Conservation (phyloP, 2,797 vertebrate species). For the Furcifer pardalis region DNA sequence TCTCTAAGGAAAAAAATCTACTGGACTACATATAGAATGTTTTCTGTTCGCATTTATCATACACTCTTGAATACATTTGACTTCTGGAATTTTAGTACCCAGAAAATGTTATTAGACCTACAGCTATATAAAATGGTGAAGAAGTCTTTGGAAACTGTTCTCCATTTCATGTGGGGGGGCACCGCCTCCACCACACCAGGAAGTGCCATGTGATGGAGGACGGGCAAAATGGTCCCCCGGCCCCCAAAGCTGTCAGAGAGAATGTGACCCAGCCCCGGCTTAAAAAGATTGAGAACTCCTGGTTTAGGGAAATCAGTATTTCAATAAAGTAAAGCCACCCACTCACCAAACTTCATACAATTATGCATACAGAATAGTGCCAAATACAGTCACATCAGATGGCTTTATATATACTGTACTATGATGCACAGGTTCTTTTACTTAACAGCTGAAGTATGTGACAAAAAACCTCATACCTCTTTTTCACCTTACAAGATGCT, state of each 20-base stretch:
- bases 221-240: no score
- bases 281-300: no score
- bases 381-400: neutral
- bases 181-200: no score
- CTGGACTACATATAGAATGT: no score
- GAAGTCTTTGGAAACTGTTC: neutral
- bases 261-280: no score
- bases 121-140: neutral
- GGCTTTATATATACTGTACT: no score
- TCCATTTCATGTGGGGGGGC: no score
- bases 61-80: neutral
- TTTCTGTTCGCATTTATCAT: neutral
- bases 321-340: neutral
- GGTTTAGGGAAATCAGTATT: neutral
- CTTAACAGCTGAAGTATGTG: neutral
- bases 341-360: neutral
- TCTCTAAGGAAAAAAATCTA: neutral
- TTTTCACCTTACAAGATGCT: neutral
- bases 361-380: slow-evolving; percentile 2
- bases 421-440: neutral
- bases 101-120: neutral
- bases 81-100: neutral
- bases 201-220: no score
- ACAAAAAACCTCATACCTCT: neutral
- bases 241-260: no score